Percentiles rank a stretch among this genome's conserved stretches.
Evolutionary conservation across 2,888 invertebrate genomes (phyloP).

Genomic region (Mimumesa dahlbomi): DNA sequence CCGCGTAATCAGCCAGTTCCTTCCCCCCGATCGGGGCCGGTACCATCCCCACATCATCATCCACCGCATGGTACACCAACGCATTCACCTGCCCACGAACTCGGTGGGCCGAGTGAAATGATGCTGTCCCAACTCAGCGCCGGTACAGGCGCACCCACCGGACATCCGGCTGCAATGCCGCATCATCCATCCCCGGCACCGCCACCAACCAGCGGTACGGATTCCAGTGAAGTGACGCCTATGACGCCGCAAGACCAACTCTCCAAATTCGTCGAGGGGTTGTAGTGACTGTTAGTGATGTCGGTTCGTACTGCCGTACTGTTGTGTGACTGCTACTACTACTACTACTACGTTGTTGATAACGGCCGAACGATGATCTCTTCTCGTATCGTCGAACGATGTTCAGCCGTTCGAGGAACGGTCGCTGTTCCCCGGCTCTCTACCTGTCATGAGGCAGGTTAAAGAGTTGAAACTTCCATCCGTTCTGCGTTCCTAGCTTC

Average conservation of each 20-base stretch:
- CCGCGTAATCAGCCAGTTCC: slow-evolving; percentile 84
- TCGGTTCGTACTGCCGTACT: slow-evolving; percentile 57
- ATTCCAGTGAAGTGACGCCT: slow-evolving; percentile 86
- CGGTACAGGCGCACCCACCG: slow-evolving; percentile 79
- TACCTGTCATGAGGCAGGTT: slow-evolving; percentile 42
- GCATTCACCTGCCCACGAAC: slow-evolving; percentile 82
- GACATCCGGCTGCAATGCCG: slow-evolving; percentile 75
- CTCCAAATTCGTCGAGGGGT: slow-evolving; percentile 96
- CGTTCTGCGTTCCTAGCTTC: slow-evolving; percentile 63
- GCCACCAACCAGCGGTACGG: slow-evolving; percentile 81
- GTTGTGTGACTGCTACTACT: slow-evolving; percentile 57
- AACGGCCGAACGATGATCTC: slow-evolving; percentile 46
- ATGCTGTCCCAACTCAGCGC: slow-evolving; percentile 81
- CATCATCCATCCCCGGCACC: slow-evolving; percentile 79
- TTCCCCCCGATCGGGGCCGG: slow-evolving; percentile 78
- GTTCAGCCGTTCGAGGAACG: slow-evolving; percentile 33
- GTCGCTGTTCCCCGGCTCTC: slow-evolving; percentile 47
- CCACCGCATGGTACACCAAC: slow-evolving; percentile 81
- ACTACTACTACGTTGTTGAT: no score
- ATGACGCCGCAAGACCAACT: slow-evolving; percentile 97
- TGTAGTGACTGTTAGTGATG: slow-evolving; percentile 86
- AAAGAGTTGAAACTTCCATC: slow-evolving; percentile 53
- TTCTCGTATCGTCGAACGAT: slow-evolving; percentile 36
- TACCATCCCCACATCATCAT: slow-evolving; percentile 79
- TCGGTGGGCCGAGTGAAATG: slow-evolving; percentile 81